A percentile compares a stretch with the other conserved stretches of the same genome.
Evolutionary conservation across 1,140 invertebrate genomes (phyloP).

Genomic region (Brachystomella parvula): DNA sequence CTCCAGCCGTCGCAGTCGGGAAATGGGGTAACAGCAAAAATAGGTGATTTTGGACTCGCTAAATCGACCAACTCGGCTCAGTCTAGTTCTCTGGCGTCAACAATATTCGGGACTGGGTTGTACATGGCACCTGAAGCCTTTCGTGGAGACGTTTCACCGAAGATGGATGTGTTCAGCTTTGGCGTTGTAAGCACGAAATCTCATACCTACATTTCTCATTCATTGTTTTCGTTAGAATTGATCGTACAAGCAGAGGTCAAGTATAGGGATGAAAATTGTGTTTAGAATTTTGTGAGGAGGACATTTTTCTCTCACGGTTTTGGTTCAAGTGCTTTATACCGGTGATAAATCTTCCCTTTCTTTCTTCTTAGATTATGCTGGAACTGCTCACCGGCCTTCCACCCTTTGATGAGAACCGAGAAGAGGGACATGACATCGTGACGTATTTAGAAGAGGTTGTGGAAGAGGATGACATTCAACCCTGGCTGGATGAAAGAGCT

Average conservation of each 20-base stretch:
- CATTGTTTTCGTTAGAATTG: not conserved
- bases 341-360: not conserved
- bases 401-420: constrained; percentile 50
- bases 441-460: constrained; percentile 40
- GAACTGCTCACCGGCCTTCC: constrained; percentile 60
- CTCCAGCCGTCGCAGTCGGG: constrained; percentile 39
- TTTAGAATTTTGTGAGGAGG: not conserved
- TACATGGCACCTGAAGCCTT: constrained; percentile 71
- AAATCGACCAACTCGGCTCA: constrained; percentile 47
- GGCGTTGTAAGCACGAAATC: constrained; percentile 54
- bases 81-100: constrained; percentile 45
- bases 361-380: constrained; percentile 47
- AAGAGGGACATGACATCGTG: constrained; percentile 49
- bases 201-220: not conserved
- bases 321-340: not conserved
- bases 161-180: constrained; percentile 68
- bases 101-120: constrained; percentile 58
- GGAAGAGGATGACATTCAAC: constrained; percentile 38
- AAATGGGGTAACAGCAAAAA: constrained; percentile 44
- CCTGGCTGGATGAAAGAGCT: constrained; percentile 39
- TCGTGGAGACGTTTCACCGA: constrained; percentile 59
- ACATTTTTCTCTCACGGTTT: not conserved
- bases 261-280: not conserved
- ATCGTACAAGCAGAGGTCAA: no score
- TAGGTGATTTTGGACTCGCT: constrained; percentile 66